Evolutionary conservation across 2,888 invertebrate genomes (phyloP), one percentile per base, ranked within the genome.

Genomic region (Lacanobia wlatinum): DNA sequence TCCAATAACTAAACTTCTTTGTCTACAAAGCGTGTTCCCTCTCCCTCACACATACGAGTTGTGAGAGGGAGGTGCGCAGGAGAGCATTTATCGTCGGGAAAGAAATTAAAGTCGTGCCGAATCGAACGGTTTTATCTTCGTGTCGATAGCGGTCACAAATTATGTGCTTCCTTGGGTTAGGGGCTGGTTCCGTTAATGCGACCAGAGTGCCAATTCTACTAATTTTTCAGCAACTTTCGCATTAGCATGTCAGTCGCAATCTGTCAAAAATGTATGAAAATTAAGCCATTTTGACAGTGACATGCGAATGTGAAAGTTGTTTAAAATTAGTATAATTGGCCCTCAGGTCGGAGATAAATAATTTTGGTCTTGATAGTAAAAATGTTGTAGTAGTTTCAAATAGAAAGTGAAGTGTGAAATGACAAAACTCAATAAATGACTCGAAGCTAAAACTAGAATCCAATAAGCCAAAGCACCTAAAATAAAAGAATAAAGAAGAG

Each of bases 131-230:
- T 94, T 95, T 95, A 95, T 95, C 95, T 93, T 92, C 91, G 95
- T 94, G 95, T 94, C 95, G 95, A 96, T 95, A 94, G 94, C 94
- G 94, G 92, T 92, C 95, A 94, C 95, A 95, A 95, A 95, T 96
- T 95, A 95, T 95, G 95, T 95, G 94, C 93, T 94, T 94, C 93
- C 93, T 93, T 90, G 87, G 71, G 82, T 89, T 90, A 92, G 88
- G 88, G 87, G 69, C 70, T 50, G 63, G 81, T 89, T 82, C 67
- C 78, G 48, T 28, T 60, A 78, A 53, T 18, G 60, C 62, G 70
- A 78, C 10, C 6, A n/a, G n/a, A n/a, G n/a, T n/a, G n/a, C n/a
- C n/a, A n/a, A n/a, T n/a, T n/a, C n/a, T n/a, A n/a, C n/a, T n/a
- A n/a, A n/a, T n/a, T n/a, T n/a, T n/a, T n/a, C n/a, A n/a, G n/a